Evolutionary conservation across 2,797 vertebrate genomes (phyloP).

Genomic region (Rallus crepitans): DNA sequence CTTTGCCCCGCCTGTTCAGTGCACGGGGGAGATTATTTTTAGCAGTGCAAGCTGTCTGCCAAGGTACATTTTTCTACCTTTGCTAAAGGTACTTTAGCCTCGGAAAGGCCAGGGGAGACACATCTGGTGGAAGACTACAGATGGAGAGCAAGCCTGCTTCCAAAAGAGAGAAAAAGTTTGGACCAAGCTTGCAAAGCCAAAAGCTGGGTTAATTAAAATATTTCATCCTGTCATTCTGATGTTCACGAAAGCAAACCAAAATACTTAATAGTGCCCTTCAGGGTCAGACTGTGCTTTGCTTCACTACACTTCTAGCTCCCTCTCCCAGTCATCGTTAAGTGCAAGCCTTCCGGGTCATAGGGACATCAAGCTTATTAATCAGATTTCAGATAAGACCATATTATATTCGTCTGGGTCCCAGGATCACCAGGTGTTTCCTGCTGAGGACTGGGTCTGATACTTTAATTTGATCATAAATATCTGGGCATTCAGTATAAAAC

Average conservation of each 20-base stretch:
- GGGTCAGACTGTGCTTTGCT: not conserved
- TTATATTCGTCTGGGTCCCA: not conserved
- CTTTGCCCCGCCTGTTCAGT: not conserved
- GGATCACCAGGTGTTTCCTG: not conserved
- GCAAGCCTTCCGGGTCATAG: not conserved
- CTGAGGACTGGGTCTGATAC: not conserved
- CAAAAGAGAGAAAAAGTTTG: not conserved
- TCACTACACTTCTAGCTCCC: constrained; percentile 2
- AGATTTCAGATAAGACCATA: not conserved
- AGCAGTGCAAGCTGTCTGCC: not conserved
- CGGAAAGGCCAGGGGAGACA: not conserved
- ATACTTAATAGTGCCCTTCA: constrained; percentile 31
- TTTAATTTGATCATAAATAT: not conserved
- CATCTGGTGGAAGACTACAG: not conserved
- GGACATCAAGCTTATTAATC: constrained; percentile 9
- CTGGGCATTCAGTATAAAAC: not conserved
- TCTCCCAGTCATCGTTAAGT: not conserved
- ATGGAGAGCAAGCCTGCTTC: not conserved
- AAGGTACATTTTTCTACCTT: constrained; percentile 22
- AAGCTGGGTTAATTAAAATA: constrained; percentile 67
- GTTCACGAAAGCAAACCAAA: constrained; percentile 51
- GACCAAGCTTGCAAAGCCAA: not conserved
- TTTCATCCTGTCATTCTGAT: constrained; percentile 60
- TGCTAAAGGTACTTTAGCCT: not conserved
- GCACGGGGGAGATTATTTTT: constrained; percentile 30